Conservation (phyloP, 2,113 vertebrate genomes). For the Ceyx cyanopectus region DNA sequence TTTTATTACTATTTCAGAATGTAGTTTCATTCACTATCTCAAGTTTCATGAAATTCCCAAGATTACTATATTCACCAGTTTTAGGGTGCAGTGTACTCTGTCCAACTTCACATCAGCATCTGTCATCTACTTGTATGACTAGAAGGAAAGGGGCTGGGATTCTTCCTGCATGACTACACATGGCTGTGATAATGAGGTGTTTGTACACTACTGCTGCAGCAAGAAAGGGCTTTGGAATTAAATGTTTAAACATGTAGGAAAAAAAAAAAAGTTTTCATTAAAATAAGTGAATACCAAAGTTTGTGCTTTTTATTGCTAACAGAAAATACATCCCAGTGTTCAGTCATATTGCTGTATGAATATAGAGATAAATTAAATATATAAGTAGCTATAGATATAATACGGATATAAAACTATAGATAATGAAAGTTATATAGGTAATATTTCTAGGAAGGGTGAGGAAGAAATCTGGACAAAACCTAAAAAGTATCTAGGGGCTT, state of each 20-base stretch:
- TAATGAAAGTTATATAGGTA: neutral
- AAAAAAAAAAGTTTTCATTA: neutral
- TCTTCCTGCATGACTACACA: neutral
- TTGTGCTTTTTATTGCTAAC: neutral
- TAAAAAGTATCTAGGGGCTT: neutral
- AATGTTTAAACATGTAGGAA: neutral
- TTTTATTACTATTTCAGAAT: neutral
- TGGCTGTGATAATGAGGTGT: neutral
- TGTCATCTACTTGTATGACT: neutral
- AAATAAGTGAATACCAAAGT: neutral
- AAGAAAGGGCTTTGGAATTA: neutral
- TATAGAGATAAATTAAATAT: neutral
- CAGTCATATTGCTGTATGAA: neutral
- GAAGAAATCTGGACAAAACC: neutral
- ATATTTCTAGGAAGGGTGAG: neutral
- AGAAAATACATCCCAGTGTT: neutral
- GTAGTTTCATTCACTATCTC: neutral
- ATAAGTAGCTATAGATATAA: neutral
- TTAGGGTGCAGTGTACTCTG: neutral
- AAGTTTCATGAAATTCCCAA: neutral
- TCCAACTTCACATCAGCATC: neutral
- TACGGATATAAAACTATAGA: neutral
- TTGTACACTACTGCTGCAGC: neutral
- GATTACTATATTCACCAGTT: neutral
- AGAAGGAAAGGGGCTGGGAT: neutral